Evolutionary conservation across 2,113 vertebrate species (phyloP).

Genomic region (Halichoerus grypus): DNA sequence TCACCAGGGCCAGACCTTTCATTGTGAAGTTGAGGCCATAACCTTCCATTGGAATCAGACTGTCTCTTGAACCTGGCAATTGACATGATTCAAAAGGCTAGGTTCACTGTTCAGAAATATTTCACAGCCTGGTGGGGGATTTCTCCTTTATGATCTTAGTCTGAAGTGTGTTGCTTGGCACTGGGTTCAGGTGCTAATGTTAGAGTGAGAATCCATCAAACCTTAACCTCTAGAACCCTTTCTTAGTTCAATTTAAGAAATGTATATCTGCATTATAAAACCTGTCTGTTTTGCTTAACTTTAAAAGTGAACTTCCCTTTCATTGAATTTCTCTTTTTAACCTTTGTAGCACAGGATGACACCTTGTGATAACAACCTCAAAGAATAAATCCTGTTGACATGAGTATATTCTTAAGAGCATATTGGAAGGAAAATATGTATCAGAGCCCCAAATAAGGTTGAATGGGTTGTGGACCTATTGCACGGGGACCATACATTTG

Average conservation of each 20-base stretch:
- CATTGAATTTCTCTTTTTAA: constrained; percentile 52
- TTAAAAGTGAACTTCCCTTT: constrained; percentile 48
- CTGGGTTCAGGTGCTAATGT: neutral
- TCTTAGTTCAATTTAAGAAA: constrained; percentile 32
- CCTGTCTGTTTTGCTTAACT: constrained; percentile 48
- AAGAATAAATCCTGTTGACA: constrained; percentile 33
- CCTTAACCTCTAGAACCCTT: neutral
- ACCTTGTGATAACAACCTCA: constrained; percentile 41
- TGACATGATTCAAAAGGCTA: constrained; percentile 37
- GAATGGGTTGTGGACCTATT: neutral
- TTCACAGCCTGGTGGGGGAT: neutral
- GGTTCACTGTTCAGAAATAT: neutral
- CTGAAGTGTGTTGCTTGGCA: neutral
- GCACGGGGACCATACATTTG: neutral
- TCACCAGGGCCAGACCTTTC: neutral
- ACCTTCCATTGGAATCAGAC: constrained; percentile 32
- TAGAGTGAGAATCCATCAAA: constrained; percentile 23
- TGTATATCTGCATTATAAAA: neutral
- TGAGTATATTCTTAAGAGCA: constrained; percentile 13
- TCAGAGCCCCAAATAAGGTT: neutral
- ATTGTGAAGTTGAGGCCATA: neutral
- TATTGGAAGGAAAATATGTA: neutral
- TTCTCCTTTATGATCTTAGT: constrained; percentile 20
- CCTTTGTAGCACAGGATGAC: constrained; percentile 13
- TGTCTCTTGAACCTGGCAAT: constrained; percentile 15